Conservation (phyloP, 2,888 invertebrate genomes). For the Arge pagana region DNA sequence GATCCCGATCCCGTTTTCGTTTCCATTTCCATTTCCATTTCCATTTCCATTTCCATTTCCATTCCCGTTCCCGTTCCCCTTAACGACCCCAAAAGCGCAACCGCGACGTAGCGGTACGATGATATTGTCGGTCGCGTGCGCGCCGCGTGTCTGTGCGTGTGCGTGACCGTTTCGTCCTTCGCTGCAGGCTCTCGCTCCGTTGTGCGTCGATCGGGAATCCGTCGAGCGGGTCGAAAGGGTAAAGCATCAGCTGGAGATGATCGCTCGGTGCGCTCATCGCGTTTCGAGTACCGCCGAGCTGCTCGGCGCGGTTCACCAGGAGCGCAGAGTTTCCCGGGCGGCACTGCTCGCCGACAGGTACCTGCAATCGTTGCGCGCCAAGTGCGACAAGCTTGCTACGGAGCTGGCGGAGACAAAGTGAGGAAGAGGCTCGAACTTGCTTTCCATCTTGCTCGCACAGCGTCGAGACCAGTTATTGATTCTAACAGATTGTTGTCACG, state of each 20-base stretch:
- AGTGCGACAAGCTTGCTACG: conserved; percentile 46
- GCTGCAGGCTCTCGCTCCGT: conserved; percentile 30
- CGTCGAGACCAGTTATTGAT: not conserved
- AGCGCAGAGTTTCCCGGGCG: conserved; percentile 48
- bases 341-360: conserved; percentile 49
- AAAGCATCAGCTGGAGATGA: conserved; percentile 49
- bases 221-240: conserved; percentile 50
- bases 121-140: not conserved
- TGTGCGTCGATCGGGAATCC: conserved; percentile 39
- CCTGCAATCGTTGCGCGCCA: conserved; percentile 45
- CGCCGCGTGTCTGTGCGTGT: not conserved
- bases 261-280: conserved; percentile 47
- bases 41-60: too few relatives aligned
- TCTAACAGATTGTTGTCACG: not conserved
- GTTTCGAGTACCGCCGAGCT: conserved; percentile 52
- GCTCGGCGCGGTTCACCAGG: conserved; percentile 53
- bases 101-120: too few relatives aligned
- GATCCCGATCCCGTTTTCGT: too few relatives aligned
- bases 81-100: too few relatives aligned
- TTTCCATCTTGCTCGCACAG: not conserved
- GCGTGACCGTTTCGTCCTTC: not conserved
- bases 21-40: too few relatives aligned
- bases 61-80: too few relatives aligned
- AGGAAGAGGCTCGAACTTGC: conserved; percentile 30
- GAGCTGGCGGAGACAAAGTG: conserved; percentile 54